Percentiles rank a stretch among this genome's conserved stretches.
These are phyloP conservation scores for Nasonia oneida DNA, from an alignment of 2,888 invertebrate genomes.

Conservation along the genomic window DNA sequence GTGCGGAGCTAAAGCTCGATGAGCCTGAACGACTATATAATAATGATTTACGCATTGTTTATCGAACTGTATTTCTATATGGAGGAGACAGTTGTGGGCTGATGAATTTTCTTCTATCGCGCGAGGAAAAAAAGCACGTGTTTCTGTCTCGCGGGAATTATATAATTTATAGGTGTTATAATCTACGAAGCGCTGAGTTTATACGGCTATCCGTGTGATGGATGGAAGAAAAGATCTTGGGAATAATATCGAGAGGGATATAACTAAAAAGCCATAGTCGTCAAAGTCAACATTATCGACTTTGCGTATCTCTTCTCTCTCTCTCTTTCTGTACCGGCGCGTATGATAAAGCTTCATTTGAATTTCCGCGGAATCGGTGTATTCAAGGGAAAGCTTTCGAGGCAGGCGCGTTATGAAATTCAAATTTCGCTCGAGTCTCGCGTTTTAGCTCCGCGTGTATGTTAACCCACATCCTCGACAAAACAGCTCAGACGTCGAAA, in stretches of 20 bases:
- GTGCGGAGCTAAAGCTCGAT: neutral
- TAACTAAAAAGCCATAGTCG: neutral
- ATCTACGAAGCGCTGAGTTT: neutral
- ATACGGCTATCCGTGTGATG: neutral
- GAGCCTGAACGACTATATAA: neutral
- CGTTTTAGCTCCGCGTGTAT: neutral
- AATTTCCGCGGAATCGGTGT: neutral
- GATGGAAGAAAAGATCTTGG: neutral
- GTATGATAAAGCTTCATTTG: neutral
- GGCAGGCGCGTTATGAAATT: neutral
- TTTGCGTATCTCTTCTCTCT: neutral
- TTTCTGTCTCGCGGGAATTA: neutral
- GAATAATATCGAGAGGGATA: neutral
- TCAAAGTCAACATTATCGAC: neutral
- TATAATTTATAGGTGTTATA: neutral
- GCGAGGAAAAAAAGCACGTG: neutral
- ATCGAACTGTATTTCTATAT: neutral
- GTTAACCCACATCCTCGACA: neutral
- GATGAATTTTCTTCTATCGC: conserved; percentile 4
- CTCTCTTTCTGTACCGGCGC: neutral
- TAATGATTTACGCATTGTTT: conserved; percentile 26
- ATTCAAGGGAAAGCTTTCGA: neutral
- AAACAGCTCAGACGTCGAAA: neutral
- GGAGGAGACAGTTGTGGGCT: neutral
- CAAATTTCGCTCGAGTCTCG: neutral